Evolutionary conservation across 2,797 vertebrate species (phyloP), one percentile per base, ranked within the genome.

Genomic region (Falco naumanni): DNA sequence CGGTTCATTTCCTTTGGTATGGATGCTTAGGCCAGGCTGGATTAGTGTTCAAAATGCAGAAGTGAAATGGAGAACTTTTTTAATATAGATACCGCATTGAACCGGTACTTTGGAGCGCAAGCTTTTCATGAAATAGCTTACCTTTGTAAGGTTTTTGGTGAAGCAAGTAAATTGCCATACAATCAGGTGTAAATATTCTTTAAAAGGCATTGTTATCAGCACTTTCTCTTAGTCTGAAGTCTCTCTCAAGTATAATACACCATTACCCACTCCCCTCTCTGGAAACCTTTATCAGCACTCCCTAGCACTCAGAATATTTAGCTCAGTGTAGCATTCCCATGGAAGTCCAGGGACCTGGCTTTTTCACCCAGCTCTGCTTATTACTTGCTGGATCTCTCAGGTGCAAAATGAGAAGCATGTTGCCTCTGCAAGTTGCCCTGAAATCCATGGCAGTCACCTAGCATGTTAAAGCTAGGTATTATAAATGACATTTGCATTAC

Each of bases 1-100:
- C 96, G 96, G 98, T 89, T 97, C 83, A 95, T 97, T 97, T 96
- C 95, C 93, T 96, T 96, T 80, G 22, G 75, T 60, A 85, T 39
- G 84, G 93, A 81, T 69, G 59, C 74, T 90, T 87, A 89, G 92
- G 93, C 95, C 43, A 59, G 89, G 70, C 96, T 96, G 93, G 86
- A 96, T 97, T 97, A 95, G 84, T 61, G 71, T 90, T 94, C 92
- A 96, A 97, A 64, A 86, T 91, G 82, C 96, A 97, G 87, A 79
- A 93, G 81, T 3, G 25, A 91, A 89, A 93, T 50, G 57, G 48
- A 69, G 25, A 95, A 84, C 75, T 61, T 95, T 95, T 97, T 72
- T 78, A 90, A 90, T 96, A 81, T 22, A 96, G 84, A 94, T 93
- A 87, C 59, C 3, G 0, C 61, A 29, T n/a, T 68, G 74, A 92